Conservation (phyloP, 2,113 vertebrate genomes). For the Sinocyclocheilus maitianheensis region DNA sequence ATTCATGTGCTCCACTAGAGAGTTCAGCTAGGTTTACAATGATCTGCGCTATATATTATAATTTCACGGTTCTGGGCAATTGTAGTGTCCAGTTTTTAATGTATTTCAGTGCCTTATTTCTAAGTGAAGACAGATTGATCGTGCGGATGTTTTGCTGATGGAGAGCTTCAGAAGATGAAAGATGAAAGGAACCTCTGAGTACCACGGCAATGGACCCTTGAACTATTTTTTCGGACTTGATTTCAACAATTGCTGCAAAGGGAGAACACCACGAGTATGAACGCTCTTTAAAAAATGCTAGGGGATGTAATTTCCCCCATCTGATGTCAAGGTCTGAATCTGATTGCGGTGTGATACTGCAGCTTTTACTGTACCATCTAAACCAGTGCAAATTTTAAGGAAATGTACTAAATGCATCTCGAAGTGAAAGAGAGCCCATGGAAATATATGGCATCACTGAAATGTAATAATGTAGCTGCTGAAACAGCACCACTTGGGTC, state of each 20-base stretch:
- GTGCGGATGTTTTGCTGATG: slow-evolving; percentile 68
- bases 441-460: slow-evolving; percentile 28
- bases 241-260: slow-evolving; percentile 67
- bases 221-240: slow-evolving; percentile 74
- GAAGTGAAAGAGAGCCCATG: background rate
- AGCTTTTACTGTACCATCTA: background rate
- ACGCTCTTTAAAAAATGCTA: slow-evolving; percentile 42
- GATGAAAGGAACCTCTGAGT: slow-evolving; percentile 74
- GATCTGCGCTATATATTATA: background rate
- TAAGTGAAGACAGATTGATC: slow-evolving; percentile 66
- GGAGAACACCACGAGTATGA: slow-evolving; percentile 21
- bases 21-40: background rate
- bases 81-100: slow-evolving; percentile 27
- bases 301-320: slow-evolving; percentile 54
- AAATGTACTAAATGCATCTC: slow-evolving; percentile 17
- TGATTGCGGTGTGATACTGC: slow-evolving; percentile 23
- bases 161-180: slow-evolving; percentile 74
- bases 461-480: slow-evolving; percentile 28
- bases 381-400: background rate
- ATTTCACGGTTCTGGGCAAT: slow-evolving; percentile 15
- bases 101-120: slow-evolving; percentile 63
- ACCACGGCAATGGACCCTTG: slow-evolving; percentile 69
- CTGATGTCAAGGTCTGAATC: slow-evolving; percentile 41
- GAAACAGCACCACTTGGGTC: slow-evolving; percentile 25
- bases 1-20: background rate